A percentile compares a stretch with the other conserved stretches of the same genome.
Evolutionary conservation across 2,888 invertebrate genomes (phyloP).

Genomic region (Synanthedon formicaeformis): DNA sequence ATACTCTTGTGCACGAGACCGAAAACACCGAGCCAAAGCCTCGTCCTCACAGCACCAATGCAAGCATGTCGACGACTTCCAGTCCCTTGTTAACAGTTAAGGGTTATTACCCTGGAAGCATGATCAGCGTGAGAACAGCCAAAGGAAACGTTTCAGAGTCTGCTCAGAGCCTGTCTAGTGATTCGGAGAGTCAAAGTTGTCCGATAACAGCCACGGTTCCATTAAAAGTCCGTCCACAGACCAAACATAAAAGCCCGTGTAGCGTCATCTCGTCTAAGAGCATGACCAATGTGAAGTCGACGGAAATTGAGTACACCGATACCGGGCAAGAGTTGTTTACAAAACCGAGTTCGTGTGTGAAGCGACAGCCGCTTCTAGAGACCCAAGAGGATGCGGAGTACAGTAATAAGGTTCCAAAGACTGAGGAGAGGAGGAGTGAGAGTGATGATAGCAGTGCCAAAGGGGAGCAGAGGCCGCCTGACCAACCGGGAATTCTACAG

Average conservation of each 20-base stretch:
- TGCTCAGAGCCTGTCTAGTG: conserved; percentile 75
- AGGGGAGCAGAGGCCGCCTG: conserved; percentile 30
- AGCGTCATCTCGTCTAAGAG: conserved; percentile 71
- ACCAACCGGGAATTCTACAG: conserved; percentile 73
- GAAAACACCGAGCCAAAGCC: conserved; percentile 57
- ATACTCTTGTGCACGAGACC: conserved; percentile 72
- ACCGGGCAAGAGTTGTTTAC: conserved; percentile 46
- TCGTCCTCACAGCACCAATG: conserved; percentile 69
- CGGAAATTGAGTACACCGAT: conserved; percentile 55
- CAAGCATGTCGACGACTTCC: conserved; percentile 75
- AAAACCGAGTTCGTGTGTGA: conserved; percentile 47
- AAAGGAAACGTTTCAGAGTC: conserved; percentile 74
- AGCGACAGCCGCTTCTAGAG: conserved; percentile 61
- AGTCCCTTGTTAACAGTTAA: conserved; percentile 76
- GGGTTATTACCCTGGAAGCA: conserved; percentile 72
- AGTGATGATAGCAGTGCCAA: conserved; percentile 27
- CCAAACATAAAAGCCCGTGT: conserved; percentile 41
- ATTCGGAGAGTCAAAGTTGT: conserved; percentile 72
- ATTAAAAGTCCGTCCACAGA: conserved; percentile 64
- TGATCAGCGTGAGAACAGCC: conserved; percentile 73
- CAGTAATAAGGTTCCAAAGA: conserved; percentile 65
- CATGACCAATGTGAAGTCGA: conserved; percentile 73
- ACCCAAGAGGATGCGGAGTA: conserved; percentile 55
- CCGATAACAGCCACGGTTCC: conserved; percentile 63
- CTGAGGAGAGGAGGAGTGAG: conserved; percentile 40